These are phyloP conservation scores for Phoeniculus purpureus DNA, from an alignment of 2,797 vertebrate genomes.

Conservation along the genomic window DNA sequence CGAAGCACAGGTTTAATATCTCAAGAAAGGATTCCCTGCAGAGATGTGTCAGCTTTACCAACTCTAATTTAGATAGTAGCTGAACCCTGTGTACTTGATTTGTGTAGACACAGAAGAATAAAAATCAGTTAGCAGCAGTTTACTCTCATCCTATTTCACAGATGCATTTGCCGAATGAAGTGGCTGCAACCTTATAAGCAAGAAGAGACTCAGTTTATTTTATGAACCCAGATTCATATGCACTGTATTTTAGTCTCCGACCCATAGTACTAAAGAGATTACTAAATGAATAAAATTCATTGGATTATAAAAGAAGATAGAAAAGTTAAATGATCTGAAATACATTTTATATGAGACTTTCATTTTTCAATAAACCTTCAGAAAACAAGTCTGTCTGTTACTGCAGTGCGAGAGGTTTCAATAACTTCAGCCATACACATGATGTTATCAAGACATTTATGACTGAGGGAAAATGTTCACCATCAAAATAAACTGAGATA, in stretches of 20 bases:
- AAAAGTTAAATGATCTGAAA: constrained; percentile 74
- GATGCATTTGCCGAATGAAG: constrained; percentile 22
- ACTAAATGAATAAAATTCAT: constrained; percentile 70
- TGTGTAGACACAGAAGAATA: constrained; percentile 45
- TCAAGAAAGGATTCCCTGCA: constrained; percentile 39
- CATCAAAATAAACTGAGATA: constrained; percentile 56
- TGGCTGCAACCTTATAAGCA: constrained; percentile 20
- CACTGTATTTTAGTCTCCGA: constrained; percentile 66
- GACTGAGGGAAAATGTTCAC: constrained; percentile 40
- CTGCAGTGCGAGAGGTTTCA: constrained; percentile 46
- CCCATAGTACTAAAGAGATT: constrained; percentile 45
- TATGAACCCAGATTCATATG: constrained; percentile 61
- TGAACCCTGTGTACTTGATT: constrained; percentile 53
- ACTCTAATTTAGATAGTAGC: constrained; percentile 59
- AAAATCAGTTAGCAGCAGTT: constrained; percentile 37
- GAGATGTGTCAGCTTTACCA: constrained; percentile 44
- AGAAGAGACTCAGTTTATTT: constrained; percentile 53
- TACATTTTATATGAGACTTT: constrained; percentile 64
- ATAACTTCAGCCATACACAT: constrained; percentile 60
- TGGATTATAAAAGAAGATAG: constrained; percentile 70
- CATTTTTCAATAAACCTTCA: constrained; percentile 72
- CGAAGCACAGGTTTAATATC: constrained; percentile 34
- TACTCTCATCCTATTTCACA: constrained; percentile 1
- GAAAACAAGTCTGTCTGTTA: constrained; percentile 62
- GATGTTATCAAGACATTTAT: constrained; percentile 66